These are phyloP conservation scores for Nyctibius grandis DNA, from an alignment of 2,797 vertebrate species.

Conservation along the genomic window DNA sequence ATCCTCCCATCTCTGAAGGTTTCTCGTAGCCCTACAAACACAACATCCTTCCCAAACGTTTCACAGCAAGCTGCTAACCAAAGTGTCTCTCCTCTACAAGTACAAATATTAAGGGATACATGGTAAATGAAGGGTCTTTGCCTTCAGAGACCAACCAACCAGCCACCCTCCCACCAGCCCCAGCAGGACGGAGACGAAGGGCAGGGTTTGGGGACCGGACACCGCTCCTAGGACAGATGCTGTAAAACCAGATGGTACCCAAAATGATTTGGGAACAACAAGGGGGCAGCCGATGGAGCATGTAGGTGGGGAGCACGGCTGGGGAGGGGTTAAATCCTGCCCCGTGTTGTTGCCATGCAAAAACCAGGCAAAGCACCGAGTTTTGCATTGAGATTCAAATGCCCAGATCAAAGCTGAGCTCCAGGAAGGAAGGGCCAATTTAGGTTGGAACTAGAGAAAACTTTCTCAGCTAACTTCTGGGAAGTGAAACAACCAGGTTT, in stretches of 20 bases:
- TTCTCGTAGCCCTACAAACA: neutral
- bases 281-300: neutral
- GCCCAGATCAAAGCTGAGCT: conserved; percentile 53
- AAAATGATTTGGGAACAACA: fast-evolving
- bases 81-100: fast-evolving
- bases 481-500: conserved; percentile 26
- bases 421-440: conserved; percentile 53
- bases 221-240: neutral
- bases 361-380: neutral
- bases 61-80: neutral
- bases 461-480: conserved; percentile 59
- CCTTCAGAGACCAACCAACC: neutral
- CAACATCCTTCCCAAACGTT: fast-evolving
- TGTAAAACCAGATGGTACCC: neutral
- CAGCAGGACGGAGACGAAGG: neutral
- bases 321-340: conserved; percentile 2
- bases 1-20: neutral
- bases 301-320: fast-evolving
- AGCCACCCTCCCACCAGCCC: neutral
- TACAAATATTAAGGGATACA: neutral
- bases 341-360: neutral
- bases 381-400: conserved; percentile 40
- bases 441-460: conserved; percentile 42
- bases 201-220: neutral
- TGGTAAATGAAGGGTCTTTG: neutral